Conservation (phyloP, 1,140 invertebrate genomes). For the Drosophila mayri region DNA sequence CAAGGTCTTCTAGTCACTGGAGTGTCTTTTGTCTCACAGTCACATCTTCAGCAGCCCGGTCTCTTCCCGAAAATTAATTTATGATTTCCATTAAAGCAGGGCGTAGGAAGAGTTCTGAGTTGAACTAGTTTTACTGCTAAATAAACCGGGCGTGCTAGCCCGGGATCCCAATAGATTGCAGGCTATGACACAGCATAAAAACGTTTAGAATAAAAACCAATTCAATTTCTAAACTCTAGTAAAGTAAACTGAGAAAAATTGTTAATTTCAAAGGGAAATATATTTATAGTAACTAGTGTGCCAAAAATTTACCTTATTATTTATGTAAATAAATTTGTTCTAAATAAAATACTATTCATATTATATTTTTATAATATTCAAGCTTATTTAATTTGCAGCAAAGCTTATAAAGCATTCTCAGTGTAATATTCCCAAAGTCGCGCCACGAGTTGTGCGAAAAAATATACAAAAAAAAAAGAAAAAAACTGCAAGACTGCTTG, state of each 20-base stretch:
- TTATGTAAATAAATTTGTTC: neutral
- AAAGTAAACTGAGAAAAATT: neutral
- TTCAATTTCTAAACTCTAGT: neutral
- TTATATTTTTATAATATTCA: neutral
- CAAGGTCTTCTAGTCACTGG: conserved; percentile 34
- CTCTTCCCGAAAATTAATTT: conserved; percentile 61
- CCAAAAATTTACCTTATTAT: too few relatives aligned
- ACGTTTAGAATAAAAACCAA: neutral
- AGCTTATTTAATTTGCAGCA: neutral
- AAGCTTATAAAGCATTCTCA: neutral
- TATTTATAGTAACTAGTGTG: too few relatives aligned
- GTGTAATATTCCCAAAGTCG: conserved; percentile 12
- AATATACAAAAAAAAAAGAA: conserved; percentile 1
- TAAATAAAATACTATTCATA: neutral
- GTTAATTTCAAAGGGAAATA: neutral
- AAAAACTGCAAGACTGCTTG: conserved; percentile 27
- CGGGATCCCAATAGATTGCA: conserved; percentile 9
- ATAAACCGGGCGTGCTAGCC: conserved; percentile 40
- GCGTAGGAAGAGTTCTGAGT: conserved; percentile 57
- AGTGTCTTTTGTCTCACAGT: conserved; percentile 3
- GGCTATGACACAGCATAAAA: conserved; percentile 11
- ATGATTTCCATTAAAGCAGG: conserved; percentile 61
- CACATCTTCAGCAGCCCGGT: conserved; percentile 24
- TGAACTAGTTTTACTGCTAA: conserved; percentile 67
- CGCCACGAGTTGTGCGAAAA: conserved; percentile 20